Base-by-base conservation (phyloP, 2,888 invertebrate species). In the Ctenicera cuprea region DNA sequence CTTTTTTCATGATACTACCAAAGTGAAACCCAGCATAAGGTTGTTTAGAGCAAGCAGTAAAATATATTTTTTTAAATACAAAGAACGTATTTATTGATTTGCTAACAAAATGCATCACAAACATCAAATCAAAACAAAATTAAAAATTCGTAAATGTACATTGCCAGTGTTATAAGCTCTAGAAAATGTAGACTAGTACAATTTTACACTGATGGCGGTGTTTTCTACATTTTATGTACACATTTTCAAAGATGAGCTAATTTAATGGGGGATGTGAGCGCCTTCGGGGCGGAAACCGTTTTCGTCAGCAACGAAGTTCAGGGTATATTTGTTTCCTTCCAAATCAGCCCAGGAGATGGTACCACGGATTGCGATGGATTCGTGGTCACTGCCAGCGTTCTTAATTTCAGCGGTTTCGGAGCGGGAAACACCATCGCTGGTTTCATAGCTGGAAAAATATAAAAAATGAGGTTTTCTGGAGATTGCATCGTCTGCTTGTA, bases 311-410 rank as follows among this genome's bases (percentile, higher is more conserved):
- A 85, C 64, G 87, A 89, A 90, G 65, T 50, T 81, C 64, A 90
- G 85, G 11, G 80, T 70, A 87, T 89, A 89, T 66, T 59, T 59
- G 18, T 86, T 86, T 3, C 91, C 91, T 78, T 91, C 91, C 48
- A 89, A 89, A 20, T 87, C 91, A 0, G 89, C 85, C 87, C 88
- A 90, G 22, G 88, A 85, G 85, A 87, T 90, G 2, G 87, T 87
- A 14, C 91, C 91, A 50, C 81, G 85, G 14, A 91, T 88, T 1
- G 86, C 82, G 37, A 91, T 85, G 16, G 88, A 86, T 77, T 90
- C 90, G 65, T 90, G 86, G 54, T 91, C 90, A 9, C 88, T 79
- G 0, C 89, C 91, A 0, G 85, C 82, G 78, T 91, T 89, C 78
- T 86, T 88, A 45, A 91, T 79, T 71, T 87, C 85, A 0, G 90